Evolutionary conservation across 2,888 invertebrate genomes (phyloP).

Genomic region (Schrankia costaestrigalis): DNA sequence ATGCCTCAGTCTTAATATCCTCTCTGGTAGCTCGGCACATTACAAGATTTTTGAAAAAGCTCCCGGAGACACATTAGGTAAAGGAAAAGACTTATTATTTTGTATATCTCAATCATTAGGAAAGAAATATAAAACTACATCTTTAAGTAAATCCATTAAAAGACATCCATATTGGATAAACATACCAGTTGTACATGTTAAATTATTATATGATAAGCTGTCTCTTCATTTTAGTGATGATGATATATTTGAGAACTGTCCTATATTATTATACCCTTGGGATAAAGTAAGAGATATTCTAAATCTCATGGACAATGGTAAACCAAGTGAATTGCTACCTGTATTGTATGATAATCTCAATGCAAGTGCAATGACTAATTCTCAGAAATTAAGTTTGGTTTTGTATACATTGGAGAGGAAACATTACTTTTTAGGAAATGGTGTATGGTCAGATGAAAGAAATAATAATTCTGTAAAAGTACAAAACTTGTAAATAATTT

Average conservation of each 20-base stretch:
- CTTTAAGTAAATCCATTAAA: slow-evolving; percentile 50
- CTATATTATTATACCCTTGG: slow-evolving; percentile 71
- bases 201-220: slow-evolving; percentile 57
- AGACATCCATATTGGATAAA: slow-evolving; percentile 74
- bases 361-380: slow-evolving; percentile 43
- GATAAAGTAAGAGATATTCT: slow-evolving; percentile 56
- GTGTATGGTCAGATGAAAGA: slow-evolving; percentile 70
- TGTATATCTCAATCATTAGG: slow-evolving; percentile 57
- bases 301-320: slow-evolving; percentile 30
- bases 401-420: slow-evolving; percentile 69
- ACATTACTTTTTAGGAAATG: slow-evolving; percentile 74
- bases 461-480: slow-evolving; percentile 28
- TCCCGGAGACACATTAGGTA: slow-evolving; percentile 68
- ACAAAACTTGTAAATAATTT: too few relatives aligned
- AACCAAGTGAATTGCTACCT: slow-evolving; percentile 19
- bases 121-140: slow-evolving; percentile 41
- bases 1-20: slow-evolving; percentile 65
- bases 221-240: slow-evolving; percentile 44
- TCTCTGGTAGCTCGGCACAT: slow-evolving; percentile 64
- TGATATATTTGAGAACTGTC: slow-evolving; percentile 69
- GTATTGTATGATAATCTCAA: slow-evolving; percentile 47
- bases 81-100: slow-evolving; percentile 68
- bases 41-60: slow-evolving; percentile 67
- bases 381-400: slow-evolving; percentile 63
- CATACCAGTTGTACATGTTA: slow-evolving; percentile 64